These are phyloP conservation scores for Hiodon tergisus DNA, from an alignment of 2,113 vertebrate genomes.

Conservation along the genomic window DNA sequence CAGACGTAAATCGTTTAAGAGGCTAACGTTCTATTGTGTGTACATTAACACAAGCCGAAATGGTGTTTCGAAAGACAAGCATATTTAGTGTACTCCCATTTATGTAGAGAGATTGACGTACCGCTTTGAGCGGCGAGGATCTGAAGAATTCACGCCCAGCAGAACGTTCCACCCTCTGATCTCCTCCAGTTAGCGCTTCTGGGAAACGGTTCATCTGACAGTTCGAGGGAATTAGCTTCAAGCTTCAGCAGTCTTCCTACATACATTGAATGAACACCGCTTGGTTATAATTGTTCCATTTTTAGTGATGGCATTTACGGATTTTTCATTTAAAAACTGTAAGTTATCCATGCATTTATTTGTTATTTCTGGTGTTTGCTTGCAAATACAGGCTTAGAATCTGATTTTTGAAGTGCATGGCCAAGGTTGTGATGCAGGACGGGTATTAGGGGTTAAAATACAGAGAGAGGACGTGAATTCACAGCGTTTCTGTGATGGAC, in stretches of 20 bases:
- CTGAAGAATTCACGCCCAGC: constrained; percentile 35
- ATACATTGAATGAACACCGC: constrained; percentile 32
- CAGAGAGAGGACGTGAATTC: constrained; percentile 15
- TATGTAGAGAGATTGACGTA: constrained; percentile 36
- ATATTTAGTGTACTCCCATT: constrained; percentile 6
- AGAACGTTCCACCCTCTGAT: constrained; percentile 42
- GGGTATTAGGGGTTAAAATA: not conserved
- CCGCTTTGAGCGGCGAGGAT: constrained; percentile 56
- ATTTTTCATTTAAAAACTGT: constrained; percentile 52
- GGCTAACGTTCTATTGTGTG: not conserved
- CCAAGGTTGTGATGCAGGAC: not conserved
- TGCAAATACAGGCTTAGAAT: not conserved
- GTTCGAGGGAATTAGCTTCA: constrained; percentile 32
- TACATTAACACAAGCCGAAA: not conserved
- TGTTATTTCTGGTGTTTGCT: not conserved
- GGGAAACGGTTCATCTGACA: constrained; percentile 38
- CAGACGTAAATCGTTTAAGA: constrained; percentile 15
- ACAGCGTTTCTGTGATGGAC: constrained; percentile 2
- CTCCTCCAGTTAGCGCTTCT: constrained; percentile 47
- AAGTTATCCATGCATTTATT: constrained; percentile 43
- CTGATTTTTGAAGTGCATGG: not conserved
- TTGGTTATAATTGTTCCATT: constrained; percentile 30
- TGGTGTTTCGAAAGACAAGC: not conserved
- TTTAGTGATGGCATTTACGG: constrained; percentile 49
- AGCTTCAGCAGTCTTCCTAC: constrained; percentile 32